Conservation (phyloP, 2,888 invertebrate genomes). For the Ethmia dodecea region DNA sequence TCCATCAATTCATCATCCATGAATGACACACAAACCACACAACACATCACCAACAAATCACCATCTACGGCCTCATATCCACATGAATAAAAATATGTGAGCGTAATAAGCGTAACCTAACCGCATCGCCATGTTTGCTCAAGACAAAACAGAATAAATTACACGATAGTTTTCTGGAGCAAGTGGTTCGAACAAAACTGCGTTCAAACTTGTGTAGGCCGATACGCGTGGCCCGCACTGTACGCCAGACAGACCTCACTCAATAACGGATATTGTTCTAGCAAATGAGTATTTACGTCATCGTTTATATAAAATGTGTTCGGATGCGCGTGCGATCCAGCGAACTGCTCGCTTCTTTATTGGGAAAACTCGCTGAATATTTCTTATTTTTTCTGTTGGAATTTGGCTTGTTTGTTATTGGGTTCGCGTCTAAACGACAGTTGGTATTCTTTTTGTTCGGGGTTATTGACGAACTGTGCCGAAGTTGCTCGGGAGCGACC, state of each 20-base stretch:
- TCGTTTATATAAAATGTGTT: conserved; percentile 70
- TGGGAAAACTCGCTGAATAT: conserved; percentile 27
- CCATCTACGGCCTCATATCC: not conserved
- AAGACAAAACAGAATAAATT: conserved; percentile 4
- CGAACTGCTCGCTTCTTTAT: conserved; percentile 34
- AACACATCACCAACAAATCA: no score
- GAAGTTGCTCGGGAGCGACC: no score
- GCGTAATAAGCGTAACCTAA: not conserved
- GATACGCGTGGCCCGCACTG: conserved; percentile 32
- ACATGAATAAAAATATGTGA: not conserved
- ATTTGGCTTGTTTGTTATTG: conserved; percentile 12
- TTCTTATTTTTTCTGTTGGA: conserved; percentile 21
- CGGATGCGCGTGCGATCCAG: conserved; percentile 40
- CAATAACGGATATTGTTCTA: conserved; percentile 77
- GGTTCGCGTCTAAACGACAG: conserved; percentile 10
- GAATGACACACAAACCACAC: no score
- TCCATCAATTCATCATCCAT: no score
- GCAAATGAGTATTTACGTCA: conserved; percentile 76
- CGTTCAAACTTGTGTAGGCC: conserved; percentile 1
- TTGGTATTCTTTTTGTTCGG: conserved; percentile 5
- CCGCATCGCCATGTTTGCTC: conserved; percentile 1
- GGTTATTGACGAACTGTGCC: conserved; percentile 8
- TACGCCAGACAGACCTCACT: conserved; percentile 70
- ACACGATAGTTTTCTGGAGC: conserved; percentile 5
- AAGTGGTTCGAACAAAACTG: conserved; percentile 6